Conservation (phyloP, 2,888 invertebrate species). For the Cecidostiba fungosa region DNA sequence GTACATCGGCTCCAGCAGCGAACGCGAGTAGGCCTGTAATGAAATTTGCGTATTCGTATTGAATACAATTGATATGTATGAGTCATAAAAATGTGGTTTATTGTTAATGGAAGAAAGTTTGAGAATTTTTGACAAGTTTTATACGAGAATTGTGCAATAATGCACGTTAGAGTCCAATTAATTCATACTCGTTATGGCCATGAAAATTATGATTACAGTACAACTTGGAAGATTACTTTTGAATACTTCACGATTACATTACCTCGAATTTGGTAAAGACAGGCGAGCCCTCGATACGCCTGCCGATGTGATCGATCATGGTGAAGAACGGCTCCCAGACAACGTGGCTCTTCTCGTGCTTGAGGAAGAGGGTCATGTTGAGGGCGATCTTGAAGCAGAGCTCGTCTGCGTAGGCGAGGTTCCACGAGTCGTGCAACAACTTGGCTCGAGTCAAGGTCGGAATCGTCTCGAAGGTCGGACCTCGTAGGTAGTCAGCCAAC, state of each 20-base stretch:
- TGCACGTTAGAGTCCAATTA: too few relatives aligned
- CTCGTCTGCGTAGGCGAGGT: slow-evolving; percentile 89
- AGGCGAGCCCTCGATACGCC: slow-evolving; percentile 86
- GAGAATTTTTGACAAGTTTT: too few relatives aligned
- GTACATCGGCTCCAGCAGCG: slow-evolving; percentile 87
- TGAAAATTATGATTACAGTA: too few relatives aligned
- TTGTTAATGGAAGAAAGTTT: too few relatives aligned
- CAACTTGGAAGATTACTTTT: neutral
- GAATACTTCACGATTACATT: neutral
- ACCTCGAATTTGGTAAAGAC: slow-evolving; percentile 89
- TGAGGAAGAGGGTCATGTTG: slow-evolving; percentile 90
- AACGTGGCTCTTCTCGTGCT: slow-evolving; percentile 87
- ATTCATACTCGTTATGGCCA: too few relatives aligned
- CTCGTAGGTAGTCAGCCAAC: slow-evolving; percentile 84
- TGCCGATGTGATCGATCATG: slow-evolving; percentile 90
- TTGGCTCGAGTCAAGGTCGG: slow-evolving; percentile 89
- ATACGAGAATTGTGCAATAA: too few relatives aligned
- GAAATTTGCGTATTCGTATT: too few relatives aligned
- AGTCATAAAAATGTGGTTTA: too few relatives aligned
- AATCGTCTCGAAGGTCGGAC: slow-evolving; percentile 80
- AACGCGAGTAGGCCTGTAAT: slow-evolving; percentile 82
- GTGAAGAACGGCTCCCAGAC: slow-evolving; percentile 93
- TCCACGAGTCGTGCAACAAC: slow-evolving; percentile 89
- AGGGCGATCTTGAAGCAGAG: slow-evolving; percentile 88
- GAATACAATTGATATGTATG: too few relatives aligned